Conservation (phyloP, 2,888 invertebrate genomes). For the Petrophora chlorosata region DNA sequence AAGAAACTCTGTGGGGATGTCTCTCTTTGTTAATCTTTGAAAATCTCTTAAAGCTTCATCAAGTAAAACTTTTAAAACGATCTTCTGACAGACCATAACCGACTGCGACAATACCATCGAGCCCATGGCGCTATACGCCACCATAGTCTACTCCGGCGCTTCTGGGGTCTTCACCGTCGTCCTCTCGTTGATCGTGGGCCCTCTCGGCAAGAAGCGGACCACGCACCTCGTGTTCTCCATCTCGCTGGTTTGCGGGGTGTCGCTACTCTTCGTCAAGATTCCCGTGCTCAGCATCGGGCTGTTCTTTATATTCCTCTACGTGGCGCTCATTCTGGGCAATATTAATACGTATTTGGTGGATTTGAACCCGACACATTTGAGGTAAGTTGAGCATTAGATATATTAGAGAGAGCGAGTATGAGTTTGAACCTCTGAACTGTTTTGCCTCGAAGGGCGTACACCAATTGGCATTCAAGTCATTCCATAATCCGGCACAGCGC, state of each 20-base stretch:
- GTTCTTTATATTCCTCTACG: slow-evolving; percentile 65
- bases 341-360: slow-evolving; percentile 70
- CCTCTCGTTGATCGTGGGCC: slow-evolving; percentile 59
- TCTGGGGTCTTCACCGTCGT: slow-evolving; percentile 51
- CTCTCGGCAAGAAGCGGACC: slow-evolving; percentile 58
- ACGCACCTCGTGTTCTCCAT: slow-evolving; percentile 55
- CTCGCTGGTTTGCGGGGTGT: slow-evolving; percentile 49
- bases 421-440: background rate
- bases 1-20: too few species aligned
- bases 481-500: too few species aligned
- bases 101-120: slow-evolving; percentile 61
- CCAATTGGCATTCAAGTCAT: too few species aligned
- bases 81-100: slow-evolving; percentile 36
- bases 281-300: slow-evolving; percentile 62
- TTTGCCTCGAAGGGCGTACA: too few species aligned
- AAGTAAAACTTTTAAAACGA: background rate
- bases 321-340: slow-evolving; percentile 64
- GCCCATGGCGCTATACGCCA: slow-evolving; percentile 61
- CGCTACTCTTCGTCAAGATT: slow-evolving; percentile 55
- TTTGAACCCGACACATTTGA: slow-evolving; percentile 69
- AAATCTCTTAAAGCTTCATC: background rate
- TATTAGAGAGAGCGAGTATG: too few species aligned
- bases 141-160: slow-evolving; percentile 62
- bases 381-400: slow-evolving; percentile 50
- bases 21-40: too few species aligned